A percentile compares a stretch with the other conserved stretches of the same genome.
These are phyloP conservation scores for Scaptomyza graminum DNA, from an alignment of 1,140 invertebrate genomes.

Conservation along the genomic window DNA sequence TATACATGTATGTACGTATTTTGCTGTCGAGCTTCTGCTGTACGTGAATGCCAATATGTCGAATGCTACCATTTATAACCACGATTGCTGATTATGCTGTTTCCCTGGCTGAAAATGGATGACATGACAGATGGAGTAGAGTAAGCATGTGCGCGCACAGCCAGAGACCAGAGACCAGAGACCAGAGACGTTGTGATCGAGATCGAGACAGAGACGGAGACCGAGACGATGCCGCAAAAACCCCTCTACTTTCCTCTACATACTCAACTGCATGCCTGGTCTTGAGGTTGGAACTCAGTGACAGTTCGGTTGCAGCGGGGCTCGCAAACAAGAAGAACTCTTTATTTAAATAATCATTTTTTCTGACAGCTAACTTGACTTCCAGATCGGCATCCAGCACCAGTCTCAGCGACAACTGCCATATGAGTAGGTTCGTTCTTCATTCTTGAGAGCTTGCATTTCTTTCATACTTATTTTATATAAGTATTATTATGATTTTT, in stretches of 20 bases:
- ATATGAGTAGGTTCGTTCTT: slow-evolving; percentile 22
- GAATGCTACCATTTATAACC: slow-evolving; percentile 83
- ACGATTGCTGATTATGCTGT: slow-evolving; percentile 83
- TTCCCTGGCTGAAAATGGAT: slow-evolving; percentile 81
- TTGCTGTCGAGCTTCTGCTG: slow-evolving; percentile 43
- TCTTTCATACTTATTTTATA: slow-evolving; percentile 49
- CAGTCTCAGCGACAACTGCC: slow-evolving; percentile 27
- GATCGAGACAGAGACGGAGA: not conserved
- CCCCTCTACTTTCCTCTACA: not conserved
- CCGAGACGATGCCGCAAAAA: not conserved
- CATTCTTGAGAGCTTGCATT: slow-evolving; percentile 52
- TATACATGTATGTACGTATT: slow-evolving; percentile 5
- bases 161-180: slow-evolving; percentile 41
- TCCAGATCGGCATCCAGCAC: slow-evolving; percentile 76
- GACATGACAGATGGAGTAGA: slow-evolving; percentile 82
- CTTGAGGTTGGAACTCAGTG: slow-evolving; percentile 54
- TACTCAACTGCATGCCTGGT: slow-evolving; percentile 16
- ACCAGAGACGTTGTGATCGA: slow-evolving; percentile 15
- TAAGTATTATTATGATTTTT: slow-evolving; percentile 46
- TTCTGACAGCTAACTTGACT: slow-evolving; percentile 83
- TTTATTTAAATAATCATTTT: slow-evolving; percentile 84
- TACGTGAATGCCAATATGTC: slow-evolving; percentile 80
- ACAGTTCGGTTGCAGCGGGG: slow-evolving; percentile 76
- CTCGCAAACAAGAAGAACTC: slow-evolving; percentile 64
- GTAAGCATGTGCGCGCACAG: slow-evolving; percentile 67